phyloP scores from a whole-genome alignment of 1,140 invertebrate genomes.

The Neoseiulus cucumeris region DNA sequence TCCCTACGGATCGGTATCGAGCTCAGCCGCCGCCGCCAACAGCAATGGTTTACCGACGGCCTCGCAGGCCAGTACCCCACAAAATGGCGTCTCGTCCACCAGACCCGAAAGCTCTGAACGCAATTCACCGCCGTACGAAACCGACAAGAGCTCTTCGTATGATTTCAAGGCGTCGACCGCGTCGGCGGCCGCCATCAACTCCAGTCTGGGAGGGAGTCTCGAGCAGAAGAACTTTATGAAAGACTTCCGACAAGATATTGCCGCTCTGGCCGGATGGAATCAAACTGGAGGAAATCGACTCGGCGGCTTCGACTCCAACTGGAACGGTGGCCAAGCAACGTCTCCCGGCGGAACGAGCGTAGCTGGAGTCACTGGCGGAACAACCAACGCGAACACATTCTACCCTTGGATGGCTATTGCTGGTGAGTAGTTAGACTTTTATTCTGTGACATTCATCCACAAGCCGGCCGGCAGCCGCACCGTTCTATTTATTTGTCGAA shows the following conservation, averaged over 20 bases:
- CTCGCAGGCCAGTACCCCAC: neutral
- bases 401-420: conserved; percentile 96
- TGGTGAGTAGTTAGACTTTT: conserved; percentile 47
- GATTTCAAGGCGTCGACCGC: neutral
- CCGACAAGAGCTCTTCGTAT: conserved; percentile 9
- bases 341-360: neutral
- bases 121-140: neutral
- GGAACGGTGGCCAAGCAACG: neutral
- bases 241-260: conserved; percentile 1
- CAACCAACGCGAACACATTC: conserved; percentile 69
- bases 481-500: too few species aligned
- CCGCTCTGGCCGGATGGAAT: neutral
- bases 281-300: neutral
- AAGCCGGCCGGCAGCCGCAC: too few species aligned
- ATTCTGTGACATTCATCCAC: too few species aligned
- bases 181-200: neutral
- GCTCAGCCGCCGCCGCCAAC: neutral
- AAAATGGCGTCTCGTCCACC: neutral
- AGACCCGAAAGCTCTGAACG: conserved; percentile 2
- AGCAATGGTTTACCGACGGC: neutral
- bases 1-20: neutral
- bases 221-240: conserved; percentile 7
- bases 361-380: conserved; percentile 36
- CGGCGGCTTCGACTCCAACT: neutral
- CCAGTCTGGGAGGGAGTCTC: neutral